Conservation (phyloP, 23 tunicate genomes). For the Pegea sp. region DNA sequence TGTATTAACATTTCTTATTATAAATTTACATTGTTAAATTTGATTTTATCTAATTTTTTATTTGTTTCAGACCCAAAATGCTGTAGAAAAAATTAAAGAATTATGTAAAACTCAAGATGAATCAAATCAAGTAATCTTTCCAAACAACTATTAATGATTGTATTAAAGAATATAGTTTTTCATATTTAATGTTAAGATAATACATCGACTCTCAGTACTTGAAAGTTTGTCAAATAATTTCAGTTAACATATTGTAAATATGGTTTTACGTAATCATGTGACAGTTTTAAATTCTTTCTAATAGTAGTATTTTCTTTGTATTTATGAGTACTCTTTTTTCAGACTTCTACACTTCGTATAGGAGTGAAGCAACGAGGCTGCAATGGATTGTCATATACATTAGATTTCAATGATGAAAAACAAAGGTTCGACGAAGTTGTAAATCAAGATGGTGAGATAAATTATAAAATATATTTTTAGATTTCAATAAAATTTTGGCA, state of each 20-base stretch:
- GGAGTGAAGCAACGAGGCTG: constrained; percentile 91
- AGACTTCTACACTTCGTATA: constrained; percentile 23
- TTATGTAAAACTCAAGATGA: constrained; percentile 18
- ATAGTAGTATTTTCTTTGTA: no score
- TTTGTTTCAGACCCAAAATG: constrained; percentile 48
- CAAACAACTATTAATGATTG: background rate
- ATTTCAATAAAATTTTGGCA: background rate
- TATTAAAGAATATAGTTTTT: no score
- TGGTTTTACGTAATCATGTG: no score
- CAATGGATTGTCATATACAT: constrained; percentile 95
- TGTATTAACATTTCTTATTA: no score
- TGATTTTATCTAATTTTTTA: no score
- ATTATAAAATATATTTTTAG: background rate
- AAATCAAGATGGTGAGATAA: constrained; percentile 42
- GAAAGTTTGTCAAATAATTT: no score
- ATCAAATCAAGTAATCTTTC: constrained; percentile 1
- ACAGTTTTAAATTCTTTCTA: no score
- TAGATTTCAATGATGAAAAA: constrained; percentile 42
- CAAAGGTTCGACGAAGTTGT: constrained; percentile 93
- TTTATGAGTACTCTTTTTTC: no score
- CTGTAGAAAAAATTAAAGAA: constrained; percentile 37
- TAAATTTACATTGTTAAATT: no score
- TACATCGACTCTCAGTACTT: no score
- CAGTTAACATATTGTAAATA: no score
- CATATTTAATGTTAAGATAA: no score